Evolutionary conservation across 53 echinoderm and acorn worm species (phyloP), one percentile per base, ranked within the genome.

Genomic region (Temnopleurus reevesii): DNA sequence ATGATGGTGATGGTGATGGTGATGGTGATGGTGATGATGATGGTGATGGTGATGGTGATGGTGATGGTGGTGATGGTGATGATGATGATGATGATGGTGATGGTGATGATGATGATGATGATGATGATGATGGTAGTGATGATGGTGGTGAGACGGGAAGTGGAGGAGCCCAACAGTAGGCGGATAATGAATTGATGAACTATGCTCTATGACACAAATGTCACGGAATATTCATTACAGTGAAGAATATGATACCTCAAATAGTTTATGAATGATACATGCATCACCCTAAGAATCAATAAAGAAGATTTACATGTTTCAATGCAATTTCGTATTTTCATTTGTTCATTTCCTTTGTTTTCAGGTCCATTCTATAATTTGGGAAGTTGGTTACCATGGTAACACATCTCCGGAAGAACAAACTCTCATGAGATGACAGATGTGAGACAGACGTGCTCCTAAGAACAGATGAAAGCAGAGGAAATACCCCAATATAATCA

Each of bases 341-440:
- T 64, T 34, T 64, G 31, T 64, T 64, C 18, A 12, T 64, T 64
- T 64, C 64, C 36, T 38, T 38, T 71, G 36, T 38, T 71, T 41
- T 41, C 41, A n/a, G 71, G n/a, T 71, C 1, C n/a, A 21, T 10
- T 15, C 71, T 17, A 17, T 71, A 38, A 41, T 71, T 71, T 71
- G 36, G n/a, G 71, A 60, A 60, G 27, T 31, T 27, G 27, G 60
- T 71, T 12, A 41, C 71, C 38, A 71, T 71, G 71, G 41, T 8
- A 71, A 71, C 71, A 19, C 71, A 71, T 71, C 71, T 71, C 71
- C 71, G 71, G 43, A 19, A n/a, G 41, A 71, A 71, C 71, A 71
- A 41, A 71, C 21, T n/a, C 35, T n/a, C 38, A n/a, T 36, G 41
- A 71, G 71, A 35, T 71, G 71, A 71, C 71, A 71, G 71, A 71